Evolutionary conservation across 1,140 invertebrate genomes (phyloP), one percentile per base, ranked within the genome.

Genomic region (Zaprionus ornatus): DNA sequence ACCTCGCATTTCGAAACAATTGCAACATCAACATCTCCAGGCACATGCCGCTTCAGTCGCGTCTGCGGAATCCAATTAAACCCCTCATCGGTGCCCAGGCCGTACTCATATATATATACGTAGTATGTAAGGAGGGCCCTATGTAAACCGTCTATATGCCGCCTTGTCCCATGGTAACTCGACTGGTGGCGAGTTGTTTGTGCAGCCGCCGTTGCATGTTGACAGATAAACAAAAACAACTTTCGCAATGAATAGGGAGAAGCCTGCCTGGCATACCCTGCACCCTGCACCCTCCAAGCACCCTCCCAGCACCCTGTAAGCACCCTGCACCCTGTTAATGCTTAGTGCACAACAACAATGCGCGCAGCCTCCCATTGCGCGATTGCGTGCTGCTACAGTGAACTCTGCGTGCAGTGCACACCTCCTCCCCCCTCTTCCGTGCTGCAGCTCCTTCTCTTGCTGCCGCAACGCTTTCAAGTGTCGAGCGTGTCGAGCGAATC

Each of bases 221-320:
- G 84, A 87, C 84, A 87, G 84, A 87, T 87, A 87, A 88, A 88
- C 84, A 87, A 86, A 83, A 83, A 88, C 80, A 88, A 87, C 80
- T 68, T 83, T 83, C 55, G 73, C 60, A 77, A 80, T 88, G 80
- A 87, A 83, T 88, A 87, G 77, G 73, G 40, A 40, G 23, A 56
- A 17, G 13, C 52, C n/a, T 48, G 54, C 40, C 9, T 23, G 45
- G 40, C 6, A 17, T 17, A 45, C 40, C n/a, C 40, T 17, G 40
- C 40, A 17, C 29, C 9, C 29, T 17, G 40, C 40, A 45, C 35
- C 13, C 12, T 37, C 35, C 35, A 12, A 15, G 12, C 7, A n/a
- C 13, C 37, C 13, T 15, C 15, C 4, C 1, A n/a, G 37, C 37
- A 50, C 45, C 45, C 45, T 40, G 70, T 57, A 60, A 74, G 75